Evolutionary conservation across 2,797 vertebrate species (phyloP), one percentile per base, ranked within the genome.

Genomic region (Petrocephalus sullivani): DNA sequence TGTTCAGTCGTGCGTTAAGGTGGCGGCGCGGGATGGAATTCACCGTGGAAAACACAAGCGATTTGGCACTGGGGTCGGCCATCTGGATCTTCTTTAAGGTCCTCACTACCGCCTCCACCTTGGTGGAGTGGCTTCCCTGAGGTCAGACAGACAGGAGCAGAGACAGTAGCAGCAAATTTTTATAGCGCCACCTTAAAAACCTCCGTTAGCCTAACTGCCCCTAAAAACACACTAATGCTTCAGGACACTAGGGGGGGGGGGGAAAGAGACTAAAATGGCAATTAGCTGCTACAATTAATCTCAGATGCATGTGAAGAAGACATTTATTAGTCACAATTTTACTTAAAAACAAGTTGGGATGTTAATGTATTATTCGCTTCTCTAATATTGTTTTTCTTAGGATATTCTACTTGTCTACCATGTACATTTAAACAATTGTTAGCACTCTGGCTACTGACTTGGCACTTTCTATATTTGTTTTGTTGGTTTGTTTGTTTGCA

Each of bases 91-190:
- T 98, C 95, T 97, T 98, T 90, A 99, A 95, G 0, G 97, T 97
- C 94, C 98, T 95, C 90, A 99, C 96, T 89, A 99, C 97, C 4
- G 98, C 98, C 94, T 99, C 98, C 90, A 99, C 98, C 95, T 99
- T 99, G 89, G 98, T 99, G 0, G 98, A 99, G 92, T 99, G 98
- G 91, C 98, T 99, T 91, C 98, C 98, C 98, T 99, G 92, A 91
- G n/a, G 89, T n/a, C n/a, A 54, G 90, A 89, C 0, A 67, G 37
- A 89, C 16, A 23, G 33, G 89, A 81, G 51, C 86, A 75, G 19
- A 87, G 33, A 33, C 41, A n/a, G 33, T 28, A 51, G 2, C 21
- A 4, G 78, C 75, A 81, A 41, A n/a, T n/a, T 10, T 41, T 7
- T 21, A 84, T 4, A 54, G n/a, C 19, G 12, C 21, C 82, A 84